Percentiles rank a stretch among this genome's conserved stretches.
Conservation (phyloP, 2,888 invertebrate species). For the Ennomos quercinarius region DNA sequence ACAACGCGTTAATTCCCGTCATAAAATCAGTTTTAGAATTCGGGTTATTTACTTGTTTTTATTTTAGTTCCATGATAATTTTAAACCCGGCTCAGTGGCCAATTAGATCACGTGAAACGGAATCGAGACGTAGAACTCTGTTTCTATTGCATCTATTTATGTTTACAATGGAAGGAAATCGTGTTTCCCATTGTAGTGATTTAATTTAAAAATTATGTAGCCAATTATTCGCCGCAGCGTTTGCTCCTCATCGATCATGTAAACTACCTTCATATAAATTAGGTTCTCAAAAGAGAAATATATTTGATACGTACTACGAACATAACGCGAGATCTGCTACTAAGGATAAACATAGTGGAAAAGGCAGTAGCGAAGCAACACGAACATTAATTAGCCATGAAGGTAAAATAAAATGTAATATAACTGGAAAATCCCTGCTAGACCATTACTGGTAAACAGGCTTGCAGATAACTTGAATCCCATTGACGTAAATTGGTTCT, state of each 20-base stretch:
- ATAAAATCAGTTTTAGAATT: conserved; percentile 85
- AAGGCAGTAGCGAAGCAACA: no score
- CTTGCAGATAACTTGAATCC: not conserved
- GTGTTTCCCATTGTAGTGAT: not conserved
- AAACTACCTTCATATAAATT: no score
- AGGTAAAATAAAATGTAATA: conserved; percentile 1
- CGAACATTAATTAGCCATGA: not conserved
- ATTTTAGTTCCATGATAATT: conserved; percentile 83
- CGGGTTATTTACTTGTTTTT: conserved; percentile 85
- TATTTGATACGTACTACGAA: no score
- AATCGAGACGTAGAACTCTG: conserved; percentile 45
- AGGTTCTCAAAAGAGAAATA: no score
- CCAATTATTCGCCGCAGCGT: no score
- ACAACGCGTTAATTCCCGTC: conserved; percentile 86
- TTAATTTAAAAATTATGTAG: no score
- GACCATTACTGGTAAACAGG: not conserved
- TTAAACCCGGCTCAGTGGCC: conserved; percentile 78
- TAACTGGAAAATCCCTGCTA: conserved; percentile 2
- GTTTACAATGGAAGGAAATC: conserved; percentile 13
- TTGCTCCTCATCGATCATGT: no score
- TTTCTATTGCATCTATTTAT: conserved; percentile 28
- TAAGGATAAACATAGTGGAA: no score
- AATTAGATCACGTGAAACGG: conserved; percentile 79
- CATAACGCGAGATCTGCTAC: no score
- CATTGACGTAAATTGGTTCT: conserved; percentile 1